Base-by-base conservation (phyloP, 2,113 vertebrate genomes). In the Hippotragus niger region DNA sequence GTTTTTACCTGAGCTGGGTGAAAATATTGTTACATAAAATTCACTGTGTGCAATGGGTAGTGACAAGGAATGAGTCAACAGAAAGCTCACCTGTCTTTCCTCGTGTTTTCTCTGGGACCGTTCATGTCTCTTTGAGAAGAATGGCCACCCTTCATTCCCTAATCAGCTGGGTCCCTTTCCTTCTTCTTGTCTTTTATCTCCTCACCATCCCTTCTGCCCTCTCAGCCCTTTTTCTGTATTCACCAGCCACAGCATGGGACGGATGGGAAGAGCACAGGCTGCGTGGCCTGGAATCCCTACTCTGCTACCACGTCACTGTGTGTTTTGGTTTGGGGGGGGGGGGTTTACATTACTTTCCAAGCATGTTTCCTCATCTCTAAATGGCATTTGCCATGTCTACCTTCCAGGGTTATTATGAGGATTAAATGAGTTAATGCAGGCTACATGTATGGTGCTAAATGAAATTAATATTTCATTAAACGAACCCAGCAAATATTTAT, bases 121-220 rank as follows among this genome's bases (percentile, higher is more conserved):
- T 31, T 29, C n/a, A 7, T 7, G 11, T 55, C n/a, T 16, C 31
- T 50, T 47, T 36, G 58, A 53, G 17, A 76, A 87, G 19, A 60
- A 19, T 1, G 1, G 2, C 21, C 6, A 4, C 33, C 53, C 74
- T 71, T 40, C 6, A 8, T 17, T 0, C 0, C 0, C 0, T 33
- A 4, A 5, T 52, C 43, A 4, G 19, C 33, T 31, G 11, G 25
- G 71, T 23, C 0, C 40, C 36, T 89, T 67, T 9, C 43, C 57
- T 62, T 78, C 21, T 88, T 29, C n/a, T 53, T 53, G 40, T 80
- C 83, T 50, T 47, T 0, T 5, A 3, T 58, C 57, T 86, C 31
- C 33, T 36, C n/a, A 33, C 45, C 6, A 7, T 12, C n/a, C 53
- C 71, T 2, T 43, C 14, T 45, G 21, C 53, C 4, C 57, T 85